phyloP scores from a whole-genome alignment of 2,888 invertebrate genomes.

The Dorcus hopei region DNA sequence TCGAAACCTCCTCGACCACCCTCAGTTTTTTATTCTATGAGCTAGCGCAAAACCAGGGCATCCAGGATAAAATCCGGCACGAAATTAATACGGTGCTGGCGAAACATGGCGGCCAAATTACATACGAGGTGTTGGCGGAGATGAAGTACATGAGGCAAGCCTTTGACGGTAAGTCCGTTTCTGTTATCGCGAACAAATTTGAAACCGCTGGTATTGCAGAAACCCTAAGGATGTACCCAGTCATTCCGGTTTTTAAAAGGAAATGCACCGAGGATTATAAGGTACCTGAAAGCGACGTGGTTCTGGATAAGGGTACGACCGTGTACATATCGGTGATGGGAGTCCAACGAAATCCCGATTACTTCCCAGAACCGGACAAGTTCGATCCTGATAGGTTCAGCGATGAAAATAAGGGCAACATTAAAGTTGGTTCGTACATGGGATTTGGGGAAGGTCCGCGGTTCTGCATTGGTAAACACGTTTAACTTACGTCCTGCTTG shows the following conservation, averaged over 20 bases:
- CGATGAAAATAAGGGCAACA: constrained; percentile 25
- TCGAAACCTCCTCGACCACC: constrained; percentile 59
- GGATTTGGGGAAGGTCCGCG: constrained; percentile 37
- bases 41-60: constrained; percentile 47
- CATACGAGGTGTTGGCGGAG: constrained; percentile 47
- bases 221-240: constrained; percentile 43
- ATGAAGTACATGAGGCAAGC: constrained; percentile 50
- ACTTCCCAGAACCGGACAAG: constrained; percentile 34
- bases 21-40: constrained; percentile 56
- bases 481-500: neutral
- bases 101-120: constrained; percentile 38
- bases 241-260: constrained; percentile 29
- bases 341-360: constrained; percentile 34
- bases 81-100: constrained; percentile 42
- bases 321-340: constrained; percentile 37
- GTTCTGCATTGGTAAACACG: constrained; percentile 32
- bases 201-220: constrained; percentile 30
- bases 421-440: constrained; percentile 29
- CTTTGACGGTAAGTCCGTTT: constrained; percentile 4
- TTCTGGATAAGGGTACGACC: constrained; percentile 39
- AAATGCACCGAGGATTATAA: constrained; percentile 30
- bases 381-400: constrained; percentile 35
- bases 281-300: constrained; percentile 37
- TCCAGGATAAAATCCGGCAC: constrained; percentile 47
- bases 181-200: neutral